phyloP scores from a whole-genome alignment of 2,888 invertebrate genomes.

The Calliopum simillimum region DNA sequence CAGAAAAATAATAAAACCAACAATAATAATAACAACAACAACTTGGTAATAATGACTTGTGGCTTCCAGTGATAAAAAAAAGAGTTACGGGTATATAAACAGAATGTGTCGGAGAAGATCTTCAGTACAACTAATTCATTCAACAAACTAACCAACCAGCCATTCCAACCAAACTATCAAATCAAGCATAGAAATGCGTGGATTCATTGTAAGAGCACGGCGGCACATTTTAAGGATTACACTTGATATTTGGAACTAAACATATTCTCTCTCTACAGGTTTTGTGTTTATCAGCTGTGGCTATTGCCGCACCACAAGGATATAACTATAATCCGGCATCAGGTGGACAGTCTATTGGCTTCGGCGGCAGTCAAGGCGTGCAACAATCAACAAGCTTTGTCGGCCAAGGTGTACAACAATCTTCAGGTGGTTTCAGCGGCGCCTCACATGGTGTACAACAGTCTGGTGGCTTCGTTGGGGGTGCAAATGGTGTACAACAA shows the following conservation, averaged over 20 bases:
- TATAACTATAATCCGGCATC: slow-evolving; percentile 59
- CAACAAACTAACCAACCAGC: slow-evolving; percentile 50
- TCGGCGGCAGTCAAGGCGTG: background rate
- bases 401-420: background rate
- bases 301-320: slow-evolving; percentile 63
- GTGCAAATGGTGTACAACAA: slow-evolving; percentile 1
- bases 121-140: slow-evolving; percentile 55
- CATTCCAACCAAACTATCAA: slow-evolving; percentile 50
- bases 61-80: slow-evolving; percentile 1
- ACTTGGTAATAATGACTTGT: slow-evolving; percentile 22
- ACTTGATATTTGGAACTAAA: background rate
- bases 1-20: slow-evolving; percentile 24
- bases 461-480: background rate
- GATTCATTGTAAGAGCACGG: slow-evolving; percentile 61
- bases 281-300: slow-evolving; percentile 60
- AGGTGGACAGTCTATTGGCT: slow-evolving; percentile 23
- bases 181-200: slow-evolving; percentile 63
- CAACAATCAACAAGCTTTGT: background rate
- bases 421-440: slow-evolving; percentile 41
- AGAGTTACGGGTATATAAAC: slow-evolving; percentile 55
- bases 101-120: slow-evolving; percentile 45
- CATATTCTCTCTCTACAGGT: slow-evolving; percentile 49
- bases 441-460: slow-evolving; percentile 31
- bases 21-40: slow-evolving; percentile 45
- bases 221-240: slow-evolving; percentile 25